These are phyloP conservation scores for Pilophorus perplexus DNA, from an alignment of 2,888 invertebrate genomes.

Conservation along the genomic window DNA sequence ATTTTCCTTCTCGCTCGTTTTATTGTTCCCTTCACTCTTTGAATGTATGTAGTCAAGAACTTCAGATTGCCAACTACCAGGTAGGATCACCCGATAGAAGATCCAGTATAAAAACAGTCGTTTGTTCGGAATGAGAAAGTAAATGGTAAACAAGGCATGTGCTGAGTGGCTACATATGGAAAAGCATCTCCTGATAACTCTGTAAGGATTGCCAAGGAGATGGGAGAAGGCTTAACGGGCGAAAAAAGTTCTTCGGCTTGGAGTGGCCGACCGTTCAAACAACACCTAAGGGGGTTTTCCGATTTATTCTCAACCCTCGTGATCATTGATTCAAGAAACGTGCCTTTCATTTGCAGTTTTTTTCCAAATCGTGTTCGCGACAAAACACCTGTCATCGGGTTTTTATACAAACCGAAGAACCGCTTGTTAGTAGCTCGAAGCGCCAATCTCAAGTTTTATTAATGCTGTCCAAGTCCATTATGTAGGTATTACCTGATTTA, in stretches of 20 bases:
- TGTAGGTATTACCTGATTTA: too few species aligned
- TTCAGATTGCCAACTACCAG: too few species aligned
- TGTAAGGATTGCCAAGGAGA: background rate
- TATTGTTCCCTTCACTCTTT: too few species aligned
- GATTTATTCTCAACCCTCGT: slow-evolving; percentile 6
- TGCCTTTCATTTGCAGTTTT: slow-evolving; percentile 27
- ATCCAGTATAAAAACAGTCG: too few species aligned
- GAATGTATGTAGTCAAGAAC: too few species aligned
- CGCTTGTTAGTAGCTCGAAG: background rate
- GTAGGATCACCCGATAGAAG: too few species aligned
- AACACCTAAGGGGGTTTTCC: slow-evolving; percentile 32
- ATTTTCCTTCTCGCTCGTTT: too few species aligned
- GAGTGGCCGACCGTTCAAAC: slow-evolving; percentile 11
- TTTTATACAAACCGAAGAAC: background rate
- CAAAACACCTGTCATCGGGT: slow-evolving; percentile 29
- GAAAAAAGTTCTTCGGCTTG: background rate
- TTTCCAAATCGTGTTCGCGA: slow-evolving; percentile 2
- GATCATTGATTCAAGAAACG: slow-evolving; percentile 12
- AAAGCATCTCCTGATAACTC: slow-evolving; percentile 2
- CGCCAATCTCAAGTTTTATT: too few species aligned
- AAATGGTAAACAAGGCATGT: slow-evolving; percentile 14
- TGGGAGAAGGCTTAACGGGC: background rate
- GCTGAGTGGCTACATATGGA: background rate
- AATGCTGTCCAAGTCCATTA: too few species aligned
- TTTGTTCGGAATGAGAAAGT: too few species aligned